A percentile compares a stretch with the other conserved stretches of the same genome.
phyloP scores from a whole-genome alignment of 2,113 vertebrate genomes.

The Zosterops borbonicus region DNA sequence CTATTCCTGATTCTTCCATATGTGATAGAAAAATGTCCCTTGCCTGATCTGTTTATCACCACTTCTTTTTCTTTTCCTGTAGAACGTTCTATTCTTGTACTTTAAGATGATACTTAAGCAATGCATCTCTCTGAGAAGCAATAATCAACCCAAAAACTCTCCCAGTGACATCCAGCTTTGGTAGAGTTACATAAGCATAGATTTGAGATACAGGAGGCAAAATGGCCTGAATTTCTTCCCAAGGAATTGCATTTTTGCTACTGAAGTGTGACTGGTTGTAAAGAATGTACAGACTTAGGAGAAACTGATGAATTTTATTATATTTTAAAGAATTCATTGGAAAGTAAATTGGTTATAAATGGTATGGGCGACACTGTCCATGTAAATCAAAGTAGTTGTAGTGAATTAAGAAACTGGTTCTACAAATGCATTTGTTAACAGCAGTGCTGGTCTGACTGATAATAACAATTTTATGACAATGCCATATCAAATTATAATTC shows the following conservation, averaged over 20 bases:
- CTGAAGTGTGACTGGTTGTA: background rate
- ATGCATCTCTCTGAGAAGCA: background rate
- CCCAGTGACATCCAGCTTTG: background rate
- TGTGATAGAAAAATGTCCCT: background rate
- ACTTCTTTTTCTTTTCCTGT: background rate
- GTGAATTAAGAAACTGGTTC: background rate
- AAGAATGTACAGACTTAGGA: background rate
- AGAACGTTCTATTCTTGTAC: background rate
- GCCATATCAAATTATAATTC: background rate
- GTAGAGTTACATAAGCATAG: background rate
- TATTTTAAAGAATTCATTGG: background rate
- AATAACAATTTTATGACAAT: background rate
- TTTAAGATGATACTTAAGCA: background rate
- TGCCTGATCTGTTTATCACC: background rate
- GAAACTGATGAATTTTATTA: background rate
- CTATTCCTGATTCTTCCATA: background rate
- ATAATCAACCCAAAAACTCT: background rate
- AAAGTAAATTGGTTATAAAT: background rate
- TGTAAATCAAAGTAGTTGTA: background rate
- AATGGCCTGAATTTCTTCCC: background rate
- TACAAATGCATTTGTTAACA: background rate
- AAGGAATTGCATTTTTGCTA: background rate
- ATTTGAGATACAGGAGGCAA: background rate
- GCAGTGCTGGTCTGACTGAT: background rate
- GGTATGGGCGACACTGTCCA: background rate